These are phyloP conservation scores for Andrena bucephala DNA, from an alignment of 2,888 invertebrate species.

Conservation along the genomic window DNA sequence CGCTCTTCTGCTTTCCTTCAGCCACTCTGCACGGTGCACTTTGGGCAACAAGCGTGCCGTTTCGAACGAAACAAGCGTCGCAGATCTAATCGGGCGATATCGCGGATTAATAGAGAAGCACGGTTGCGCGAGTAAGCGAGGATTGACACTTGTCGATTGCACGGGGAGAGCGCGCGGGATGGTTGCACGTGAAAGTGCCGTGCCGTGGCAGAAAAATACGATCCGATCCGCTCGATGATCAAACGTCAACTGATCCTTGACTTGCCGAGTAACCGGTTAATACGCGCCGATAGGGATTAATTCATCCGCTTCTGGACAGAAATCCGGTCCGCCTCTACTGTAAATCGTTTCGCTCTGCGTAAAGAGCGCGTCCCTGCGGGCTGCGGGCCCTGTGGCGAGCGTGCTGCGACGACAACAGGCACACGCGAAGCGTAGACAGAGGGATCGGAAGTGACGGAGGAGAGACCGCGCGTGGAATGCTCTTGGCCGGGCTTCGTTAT, in stretches of 20 bases:
- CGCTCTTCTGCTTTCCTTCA: neutral
- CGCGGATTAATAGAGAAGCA: no score
- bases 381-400: no score
- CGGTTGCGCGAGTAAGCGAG: neutral
- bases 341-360: neutral
- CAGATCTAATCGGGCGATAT: no score
- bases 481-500: constrained; percentile 23
- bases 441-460: neutral
- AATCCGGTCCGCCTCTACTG: constrained; percentile 20
- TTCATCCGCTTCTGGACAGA: constrained; percentile 65
- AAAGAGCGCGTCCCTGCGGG: neutral
- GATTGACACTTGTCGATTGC: neutral
- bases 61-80: no score
- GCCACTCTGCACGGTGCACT: neutral
- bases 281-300: constrained; percentile 62
- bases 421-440: no score
- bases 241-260: constrained; percentile 75
- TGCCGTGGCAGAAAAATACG: constrained; percentile 41
- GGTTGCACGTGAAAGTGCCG: constrained; percentile 38
- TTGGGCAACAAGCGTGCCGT: neutral
- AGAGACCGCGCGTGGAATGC: constrained; percentile 14
- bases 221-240: constrained; percentile 72
- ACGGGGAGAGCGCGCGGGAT: no score
- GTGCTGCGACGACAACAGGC: no score
- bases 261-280: constrained; percentile 61